These are phyloP conservation scores for Prinia subflava DNA, from an alignment of 2,113 vertebrate species.

Conservation along the genomic window DNA sequence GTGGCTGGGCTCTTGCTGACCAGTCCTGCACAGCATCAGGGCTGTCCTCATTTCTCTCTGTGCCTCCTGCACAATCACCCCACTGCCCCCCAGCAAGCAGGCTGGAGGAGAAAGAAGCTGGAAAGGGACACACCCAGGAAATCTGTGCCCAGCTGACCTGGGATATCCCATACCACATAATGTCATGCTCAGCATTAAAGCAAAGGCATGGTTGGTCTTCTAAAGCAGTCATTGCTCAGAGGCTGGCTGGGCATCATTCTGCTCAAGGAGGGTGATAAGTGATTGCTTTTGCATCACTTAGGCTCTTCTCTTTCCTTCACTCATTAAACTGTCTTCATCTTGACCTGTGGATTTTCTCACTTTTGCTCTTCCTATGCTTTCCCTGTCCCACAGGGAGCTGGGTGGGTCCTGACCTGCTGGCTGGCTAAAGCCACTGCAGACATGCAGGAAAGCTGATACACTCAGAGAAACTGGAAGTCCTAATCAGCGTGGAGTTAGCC, in stretches of 20 bases:
- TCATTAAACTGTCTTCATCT: neutral
- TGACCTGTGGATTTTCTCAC: neutral
- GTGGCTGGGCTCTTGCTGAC: neutral
- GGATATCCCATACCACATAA: neutral
- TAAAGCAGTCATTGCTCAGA: neutral
- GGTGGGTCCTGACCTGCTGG: neutral
- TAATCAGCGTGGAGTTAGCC: neutral
- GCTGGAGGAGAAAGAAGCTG: neutral
- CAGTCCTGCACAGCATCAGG: neutral
- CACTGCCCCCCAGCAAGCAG: neutral
- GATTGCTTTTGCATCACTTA: neutral
- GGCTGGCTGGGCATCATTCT: neutral
- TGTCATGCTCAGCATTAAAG: neutral
- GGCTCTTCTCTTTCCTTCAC: neutral
- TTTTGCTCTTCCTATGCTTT: neutral
- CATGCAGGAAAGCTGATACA: neutral
- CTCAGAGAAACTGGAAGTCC: neutral
- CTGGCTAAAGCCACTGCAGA: neutral
- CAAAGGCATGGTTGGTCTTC: neutral
- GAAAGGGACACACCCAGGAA: neutral
- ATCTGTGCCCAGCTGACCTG: neutral
- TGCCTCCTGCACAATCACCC: neutral
- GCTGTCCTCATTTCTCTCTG: neutral
- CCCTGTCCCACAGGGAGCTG: neutral
- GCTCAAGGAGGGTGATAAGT: neutral